A percentile compares a stretch with the other conserved stretches of the same genome.
Evolutionary conservation across 2,888 invertebrate species (phyloP).

Genomic region (Limnephilus marmoratus): DNA sequence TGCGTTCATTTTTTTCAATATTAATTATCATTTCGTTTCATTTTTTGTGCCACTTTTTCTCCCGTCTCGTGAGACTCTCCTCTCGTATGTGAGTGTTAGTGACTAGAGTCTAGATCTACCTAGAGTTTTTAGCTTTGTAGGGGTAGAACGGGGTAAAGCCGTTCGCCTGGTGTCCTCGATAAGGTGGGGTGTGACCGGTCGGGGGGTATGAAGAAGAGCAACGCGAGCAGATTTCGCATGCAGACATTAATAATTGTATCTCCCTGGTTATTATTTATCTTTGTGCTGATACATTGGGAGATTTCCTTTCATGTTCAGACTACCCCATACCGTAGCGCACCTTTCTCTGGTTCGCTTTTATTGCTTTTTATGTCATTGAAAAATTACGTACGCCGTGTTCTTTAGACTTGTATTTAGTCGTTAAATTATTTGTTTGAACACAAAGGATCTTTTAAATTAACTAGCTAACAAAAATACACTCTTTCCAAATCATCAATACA

Average conservation of each 20-base stretch:
- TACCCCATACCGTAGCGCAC: background rate
- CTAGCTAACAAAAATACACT: background rate
- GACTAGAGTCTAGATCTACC: background rate
- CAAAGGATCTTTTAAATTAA: background rate
- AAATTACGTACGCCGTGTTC: constrained; percentile 8
- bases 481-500: too few relatives aligned
- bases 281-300: constrained; percentile 33
- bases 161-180: background rate
- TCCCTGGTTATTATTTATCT: constrained; percentile 40
- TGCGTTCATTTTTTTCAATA: constrained; percentile 61
- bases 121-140: constrained; percentile 12
- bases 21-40: constrained; percentile 65
- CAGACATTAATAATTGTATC: constrained; percentile 49
- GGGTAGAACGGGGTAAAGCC: background rate
- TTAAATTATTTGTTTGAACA: background rate
- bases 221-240: constrained; percentile 35
- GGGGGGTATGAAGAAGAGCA: constrained; percentile 39
- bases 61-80: constrained; percentile 57
- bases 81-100: constrained; percentile 39
- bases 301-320: constrained; percentile 20
- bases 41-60: constrained; percentile 51
- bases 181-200: background rate
- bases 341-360: background rate
- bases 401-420: background rate
- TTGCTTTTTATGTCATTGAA: constrained; percentile 18